Conservation (phyloP, 2,888 invertebrate species). For the Caenorhabditis sp. region DNA sequence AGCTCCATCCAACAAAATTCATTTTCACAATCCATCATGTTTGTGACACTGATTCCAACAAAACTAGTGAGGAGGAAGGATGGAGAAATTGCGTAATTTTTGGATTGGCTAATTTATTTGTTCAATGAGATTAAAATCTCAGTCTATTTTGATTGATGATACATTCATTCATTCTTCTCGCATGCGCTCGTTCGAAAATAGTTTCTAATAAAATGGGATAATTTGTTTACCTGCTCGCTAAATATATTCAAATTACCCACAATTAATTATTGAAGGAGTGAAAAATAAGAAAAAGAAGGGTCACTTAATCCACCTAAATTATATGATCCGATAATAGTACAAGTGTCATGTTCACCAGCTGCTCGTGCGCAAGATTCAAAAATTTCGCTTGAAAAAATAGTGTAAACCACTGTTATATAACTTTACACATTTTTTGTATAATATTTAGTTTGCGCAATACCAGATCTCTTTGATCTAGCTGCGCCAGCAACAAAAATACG, state of each 20-base stretch:
- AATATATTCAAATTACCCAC: background rate
- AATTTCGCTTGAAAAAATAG: background rate
- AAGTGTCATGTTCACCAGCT: background rate
- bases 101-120: background rate
- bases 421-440: background rate
- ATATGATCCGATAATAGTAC: background rate
- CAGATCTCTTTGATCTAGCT: background rate
- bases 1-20: background rate
- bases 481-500: background rate
- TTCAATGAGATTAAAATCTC: background rate
- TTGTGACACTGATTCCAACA: background rate
- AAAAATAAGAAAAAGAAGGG: background rate
- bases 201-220: background rate
- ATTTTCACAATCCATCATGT: background rate
- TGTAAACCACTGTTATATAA: background rate
- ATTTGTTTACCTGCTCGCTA: conserved; percentile 1
- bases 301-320: background rate
- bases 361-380: background rate
- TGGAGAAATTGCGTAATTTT: conserved; percentile 1
- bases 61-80: background rate
- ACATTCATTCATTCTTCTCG: no score
- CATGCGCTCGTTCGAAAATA: background rate
- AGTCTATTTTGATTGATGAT: background rate
- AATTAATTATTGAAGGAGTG: background rate
- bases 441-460: background rate